These are phyloP conservation scores for Neuroterus valhalla DNA, from an alignment of 1,140 invertebrate species.

Conservation along the genomic window DNA sequence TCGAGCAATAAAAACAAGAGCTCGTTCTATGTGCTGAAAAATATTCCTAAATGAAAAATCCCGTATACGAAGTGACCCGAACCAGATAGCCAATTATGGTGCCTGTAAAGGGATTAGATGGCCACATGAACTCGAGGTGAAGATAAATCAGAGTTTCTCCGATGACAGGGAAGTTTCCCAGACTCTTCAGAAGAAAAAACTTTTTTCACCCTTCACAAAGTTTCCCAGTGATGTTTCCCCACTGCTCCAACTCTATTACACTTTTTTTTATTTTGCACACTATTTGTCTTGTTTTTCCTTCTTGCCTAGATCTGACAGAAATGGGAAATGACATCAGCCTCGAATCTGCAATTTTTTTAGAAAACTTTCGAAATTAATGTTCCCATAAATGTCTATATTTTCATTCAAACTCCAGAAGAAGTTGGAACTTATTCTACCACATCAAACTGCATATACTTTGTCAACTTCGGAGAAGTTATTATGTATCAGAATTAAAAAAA, in stretches of 20 bases:
- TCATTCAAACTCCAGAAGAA: no score
- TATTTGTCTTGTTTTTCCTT: neutral
- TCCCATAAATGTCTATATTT: no score
- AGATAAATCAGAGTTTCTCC: conserved; percentile 21
- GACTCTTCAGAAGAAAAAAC: neutral
- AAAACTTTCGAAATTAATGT: neutral
- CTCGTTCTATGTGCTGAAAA: no score
- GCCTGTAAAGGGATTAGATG: neutral
- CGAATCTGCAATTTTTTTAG: neutral
- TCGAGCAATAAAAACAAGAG: no score
- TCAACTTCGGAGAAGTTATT: no score
- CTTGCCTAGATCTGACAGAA: neutral
- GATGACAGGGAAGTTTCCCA: neutral
- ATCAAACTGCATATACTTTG: no score
- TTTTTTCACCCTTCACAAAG: conserved; percentile 14
- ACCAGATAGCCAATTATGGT: conserved; percentile 23
- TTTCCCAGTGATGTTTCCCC: neutral
- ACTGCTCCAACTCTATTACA: neutral
- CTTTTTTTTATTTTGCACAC: neutral
- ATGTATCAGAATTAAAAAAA: no score
- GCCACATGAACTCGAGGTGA: neutral
- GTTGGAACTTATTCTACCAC: no score
- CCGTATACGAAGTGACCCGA: neutral
- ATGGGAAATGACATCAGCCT: neutral
- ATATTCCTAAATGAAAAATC: neutral